A percentile compares a stretch with the other conserved stretches of the same genome.
These are phyloP conservation scores for Halictus ligatus DNA, from an alignment of 2,888 invertebrate genomes.

Conservation along the genomic window DNA sequence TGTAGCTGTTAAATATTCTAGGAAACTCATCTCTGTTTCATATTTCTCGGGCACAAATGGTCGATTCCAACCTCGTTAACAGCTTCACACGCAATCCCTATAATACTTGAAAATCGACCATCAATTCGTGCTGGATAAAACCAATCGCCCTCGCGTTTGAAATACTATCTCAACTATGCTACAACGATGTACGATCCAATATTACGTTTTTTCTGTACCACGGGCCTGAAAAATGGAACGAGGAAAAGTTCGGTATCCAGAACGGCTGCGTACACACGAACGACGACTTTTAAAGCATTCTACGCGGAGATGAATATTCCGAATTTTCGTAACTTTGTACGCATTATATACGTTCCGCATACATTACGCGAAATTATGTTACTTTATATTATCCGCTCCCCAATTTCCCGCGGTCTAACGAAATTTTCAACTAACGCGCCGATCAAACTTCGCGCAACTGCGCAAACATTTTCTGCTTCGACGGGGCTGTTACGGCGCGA, in stretches of 20 bases:
- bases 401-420: not conserved
- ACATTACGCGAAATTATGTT: not conserved
- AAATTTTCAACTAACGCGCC: not conserved
- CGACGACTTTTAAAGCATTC: constrained; percentile 11
- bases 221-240: constrained; percentile 1
- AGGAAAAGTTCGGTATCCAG: not conserved
- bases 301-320: not conserved
- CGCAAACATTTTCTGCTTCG: not conserved
- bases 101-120: constrained; percentile 45
- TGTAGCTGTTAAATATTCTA: not conserved
- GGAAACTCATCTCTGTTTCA: constrained; percentile 1
- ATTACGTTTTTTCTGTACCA: constrained; percentile 18
- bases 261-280: not conserved
- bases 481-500: not conserved
- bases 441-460: not conserved
- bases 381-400: not conserved
- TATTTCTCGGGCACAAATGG: constrained; percentile 11
- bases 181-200: constrained; percentile 5
- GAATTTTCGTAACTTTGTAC: constrained; percentile 5
- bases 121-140: constrained; percentile 30
- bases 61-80: constrained; percentile 37
- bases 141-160: constrained; percentile 31
- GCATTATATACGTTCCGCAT: not conserved
- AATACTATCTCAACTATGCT: constrained; percentile 26
- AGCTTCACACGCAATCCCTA: constrained; percentile 14